Base-by-base conservation (phyloP, 2,113 vertebrate species). In the Pelodiscus sinensis region DNA sequence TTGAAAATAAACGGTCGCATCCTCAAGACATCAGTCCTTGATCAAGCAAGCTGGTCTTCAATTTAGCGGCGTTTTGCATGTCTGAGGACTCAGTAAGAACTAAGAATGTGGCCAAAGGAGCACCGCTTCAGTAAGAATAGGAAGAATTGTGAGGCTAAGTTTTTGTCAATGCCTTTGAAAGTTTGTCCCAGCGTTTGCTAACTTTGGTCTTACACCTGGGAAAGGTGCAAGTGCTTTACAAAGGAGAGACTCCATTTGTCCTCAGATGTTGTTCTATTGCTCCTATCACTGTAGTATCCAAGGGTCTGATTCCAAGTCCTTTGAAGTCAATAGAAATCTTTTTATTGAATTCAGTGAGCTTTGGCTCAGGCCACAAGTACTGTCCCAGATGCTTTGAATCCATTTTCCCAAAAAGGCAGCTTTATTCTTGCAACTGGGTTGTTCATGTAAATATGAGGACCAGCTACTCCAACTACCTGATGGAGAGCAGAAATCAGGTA, bases 201-300 rank as follows among this genome's bases (percentile, higher is more conserved):
- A 29, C 27, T 44, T 56, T 81, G 19, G 81, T 22, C 88, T 92
- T 51, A 77, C 77, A 86, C 65, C 62, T 60, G 29, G 68, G 89
- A 86, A 94, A 80, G 25, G 24, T 55, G 19, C 3, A 31, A 71
- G 60, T 8, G 55, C 65, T 79, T 85, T 56, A 68, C 11, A 60
- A 92, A 84, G 62, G 55, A n/a, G 56, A 79, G n/a, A 13, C 81
- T 27, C 8, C 2, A 0, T 10, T 10, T 60, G 57, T 60, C 24
- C 22, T 60, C 4, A 11, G 10, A 11, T 27, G 60, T 27, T 71
- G 9, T 79, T 58, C 54, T n/a, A 54, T 29, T 25, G 9, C 54
- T 91, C 50, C 79, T 31, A n/a, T 25, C 16, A 8, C 25, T 68
- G 16, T 31, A 25, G 62, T 68, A n/a, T n/a, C 15, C n/a, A 16